A percentile compares a stretch with the other conserved stretches of the same genome.
phyloP scores from a whole-genome alignment of 2,888 invertebrate species.

The Eutolmus rufibarbis region DNA sequence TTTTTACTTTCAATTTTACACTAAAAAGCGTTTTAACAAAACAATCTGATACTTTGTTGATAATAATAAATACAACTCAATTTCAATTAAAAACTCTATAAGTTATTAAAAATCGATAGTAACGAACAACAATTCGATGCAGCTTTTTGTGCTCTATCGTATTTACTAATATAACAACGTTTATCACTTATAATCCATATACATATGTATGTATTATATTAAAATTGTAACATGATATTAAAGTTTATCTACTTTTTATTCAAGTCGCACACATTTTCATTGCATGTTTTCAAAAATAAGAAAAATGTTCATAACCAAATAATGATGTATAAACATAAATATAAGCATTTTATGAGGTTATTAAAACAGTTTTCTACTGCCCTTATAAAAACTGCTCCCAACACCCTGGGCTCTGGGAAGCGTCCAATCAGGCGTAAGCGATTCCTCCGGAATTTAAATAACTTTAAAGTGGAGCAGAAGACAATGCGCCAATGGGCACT shows the following conservation, averaged over 20 bases:
- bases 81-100: too few species aligned
- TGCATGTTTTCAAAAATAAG: not conserved
- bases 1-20: too few species aligned
- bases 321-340: not conserved
- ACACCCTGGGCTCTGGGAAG: not conserved
- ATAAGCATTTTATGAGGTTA: not conserved
- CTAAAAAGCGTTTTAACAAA: too few species aligned
- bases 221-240: not conserved
- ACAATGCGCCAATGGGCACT: constrained; percentile 6
- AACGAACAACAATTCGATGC: too few species aligned
- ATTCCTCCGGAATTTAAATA: not conserved
- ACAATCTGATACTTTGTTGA: too few species aligned
- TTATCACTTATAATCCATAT: not conserved
- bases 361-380: not conserved
- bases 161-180: not conserved
- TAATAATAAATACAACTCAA: too few species aligned
- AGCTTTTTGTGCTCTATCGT: too few species aligned
- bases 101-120: too few species aligned
- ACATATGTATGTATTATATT: not conserved
- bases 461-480: not conserved
- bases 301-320: not conserved
- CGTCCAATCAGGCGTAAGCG: not conserved
- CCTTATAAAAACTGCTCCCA: not conserved
- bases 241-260: not conserved
- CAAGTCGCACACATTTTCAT: not conserved